Evolutionary conservation across 2,797 vertebrate species (phyloP).

Genomic region (Vultur gryphus): DNA sequence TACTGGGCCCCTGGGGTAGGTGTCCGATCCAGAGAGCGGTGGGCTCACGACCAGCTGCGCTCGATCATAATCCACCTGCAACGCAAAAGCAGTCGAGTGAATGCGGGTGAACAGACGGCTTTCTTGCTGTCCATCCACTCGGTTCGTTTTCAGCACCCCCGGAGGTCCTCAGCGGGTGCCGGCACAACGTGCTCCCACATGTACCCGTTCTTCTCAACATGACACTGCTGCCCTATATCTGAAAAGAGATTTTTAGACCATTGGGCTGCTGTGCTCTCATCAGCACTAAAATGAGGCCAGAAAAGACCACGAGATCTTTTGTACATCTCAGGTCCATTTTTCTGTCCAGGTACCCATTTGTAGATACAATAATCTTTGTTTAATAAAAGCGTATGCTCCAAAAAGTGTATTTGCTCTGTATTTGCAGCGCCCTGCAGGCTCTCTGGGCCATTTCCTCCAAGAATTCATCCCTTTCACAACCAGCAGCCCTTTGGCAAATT

Average conservation of each 20-base stretch:
- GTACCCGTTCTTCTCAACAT: accelerated
- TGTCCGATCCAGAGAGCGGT: conserved; percentile 85
- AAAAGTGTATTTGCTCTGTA: background rate
- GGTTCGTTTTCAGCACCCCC: accelerated
- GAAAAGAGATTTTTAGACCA: background rate
- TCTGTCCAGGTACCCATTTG: background rate
- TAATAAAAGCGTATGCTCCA: background rate
- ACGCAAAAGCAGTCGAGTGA: background rate
- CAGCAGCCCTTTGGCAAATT: background rate
- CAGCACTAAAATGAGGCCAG: background rate
- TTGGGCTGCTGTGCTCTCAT: background rate
- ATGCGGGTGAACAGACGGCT: accelerated
- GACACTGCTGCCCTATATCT: background rate
- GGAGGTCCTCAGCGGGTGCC: background rate
- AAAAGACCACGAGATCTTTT: background rate
- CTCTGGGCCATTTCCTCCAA: background rate
- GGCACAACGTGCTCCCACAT: accelerated
- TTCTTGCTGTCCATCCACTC: background rate
- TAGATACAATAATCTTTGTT: background rate
- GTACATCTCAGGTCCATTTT: background rate
- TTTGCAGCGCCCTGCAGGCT: background rate
- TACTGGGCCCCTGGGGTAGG: conserved; percentile 87
- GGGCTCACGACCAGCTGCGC: conserved; percentile 86
- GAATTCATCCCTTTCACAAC: background rate
- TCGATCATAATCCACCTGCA: conserved; percentile 91